A percentile compares a stretch with the other conserved stretches of the same genome.
These are phyloP conservation scores for Lymantria monacha DNA, from an alignment of 2,888 invertebrate species.

Conservation along the genomic window DNA sequence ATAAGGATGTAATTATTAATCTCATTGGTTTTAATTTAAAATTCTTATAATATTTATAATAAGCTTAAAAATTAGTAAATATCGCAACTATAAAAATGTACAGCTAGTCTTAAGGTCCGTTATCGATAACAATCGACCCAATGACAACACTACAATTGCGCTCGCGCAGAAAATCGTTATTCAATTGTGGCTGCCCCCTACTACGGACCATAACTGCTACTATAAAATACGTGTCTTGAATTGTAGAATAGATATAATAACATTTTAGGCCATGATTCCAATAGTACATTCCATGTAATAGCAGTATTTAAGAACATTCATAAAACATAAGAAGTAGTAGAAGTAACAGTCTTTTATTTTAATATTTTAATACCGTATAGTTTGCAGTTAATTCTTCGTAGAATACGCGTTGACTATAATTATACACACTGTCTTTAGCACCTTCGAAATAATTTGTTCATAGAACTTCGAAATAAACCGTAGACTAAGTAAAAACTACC, in stretches of 20 bases:
- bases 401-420: too few relatives aligned
- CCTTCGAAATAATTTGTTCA: too few relatives aligned
- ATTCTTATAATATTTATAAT: too few relatives aligned
- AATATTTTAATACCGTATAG: not conserved
- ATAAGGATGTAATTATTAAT: too few relatives aligned
- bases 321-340: conserved; percentile 19
- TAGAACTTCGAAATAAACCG: too few relatives aligned
- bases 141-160: conserved; percentile 45
- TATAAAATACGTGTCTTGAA: conserved; percentile 56
- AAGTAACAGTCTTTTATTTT: conserved; percentile 18
- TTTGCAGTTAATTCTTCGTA: too few relatives aligned
- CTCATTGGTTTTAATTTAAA: too few relatives aligned
- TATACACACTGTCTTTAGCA: too few relatives aligned
- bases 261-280: not conserved
- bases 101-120: too few relatives aligned
- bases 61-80: too few relatives aligned
- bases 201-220: conserved; percentile 54
- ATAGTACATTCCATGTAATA: conserved; percentile 4
- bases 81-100: too few relatives aligned
- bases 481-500: too few relatives aligned
- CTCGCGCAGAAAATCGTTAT: conserved; percentile 59
- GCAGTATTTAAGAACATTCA: conserved; percentile 9
- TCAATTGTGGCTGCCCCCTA: conserved; percentile 55
- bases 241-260: conserved; percentile 11
- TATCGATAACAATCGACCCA: conserved; percentile 33